Evolutionary conservation across 2,113 vertebrate genomes (phyloP), one percentile per base, ranked within the genome.

Genomic region (Peromyscus leucopus): DNA sequence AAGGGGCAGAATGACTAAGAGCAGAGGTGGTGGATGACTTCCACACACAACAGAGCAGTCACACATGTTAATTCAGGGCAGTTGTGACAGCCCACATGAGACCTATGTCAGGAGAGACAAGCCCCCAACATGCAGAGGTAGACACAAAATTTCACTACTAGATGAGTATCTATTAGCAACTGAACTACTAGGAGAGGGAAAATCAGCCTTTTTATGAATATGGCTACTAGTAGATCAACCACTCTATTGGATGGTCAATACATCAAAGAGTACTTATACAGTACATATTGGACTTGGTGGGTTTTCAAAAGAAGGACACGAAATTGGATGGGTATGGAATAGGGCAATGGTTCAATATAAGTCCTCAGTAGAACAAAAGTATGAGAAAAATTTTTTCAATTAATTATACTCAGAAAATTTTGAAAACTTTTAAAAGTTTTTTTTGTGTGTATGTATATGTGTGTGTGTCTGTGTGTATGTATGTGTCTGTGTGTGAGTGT

Each of bases 361-460:
- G 42, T n/a, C 57, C 16, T 28, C 51, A 57, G 93, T 94, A 22
- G 46, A 82, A 84, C 0, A 76, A 55, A 75, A 22, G 57, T 0
- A 92, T 90, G 95, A 95, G 90, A 90, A 78, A 69, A 24, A 3
- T 79, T 33, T 59, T 76, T 84, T 39, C 21, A 89, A 93, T 67
- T 82, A 78, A 87, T 72, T 28, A 5, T 46, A 76, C 33, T 86
- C n/a, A 26, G n/a, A 57, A 67, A 57, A 91, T 57, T 91, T 93
- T 69, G 83, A 1, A 80, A 65, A 93, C 13, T 84, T 69, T 88
- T 71, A 88, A 87, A 90, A 75, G 36, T 11, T 92, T 51, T 51
- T 85, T 93, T 33, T 86, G 19, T 88, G 2, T 15, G 1, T 87
- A 55, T 69, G 7, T 22, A 11, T 95, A n/a, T 90, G 42, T 82